phyloP scores from a whole-genome alignment of 2,113 vertebrate species.

The Vombatus ursinus region DNA sequence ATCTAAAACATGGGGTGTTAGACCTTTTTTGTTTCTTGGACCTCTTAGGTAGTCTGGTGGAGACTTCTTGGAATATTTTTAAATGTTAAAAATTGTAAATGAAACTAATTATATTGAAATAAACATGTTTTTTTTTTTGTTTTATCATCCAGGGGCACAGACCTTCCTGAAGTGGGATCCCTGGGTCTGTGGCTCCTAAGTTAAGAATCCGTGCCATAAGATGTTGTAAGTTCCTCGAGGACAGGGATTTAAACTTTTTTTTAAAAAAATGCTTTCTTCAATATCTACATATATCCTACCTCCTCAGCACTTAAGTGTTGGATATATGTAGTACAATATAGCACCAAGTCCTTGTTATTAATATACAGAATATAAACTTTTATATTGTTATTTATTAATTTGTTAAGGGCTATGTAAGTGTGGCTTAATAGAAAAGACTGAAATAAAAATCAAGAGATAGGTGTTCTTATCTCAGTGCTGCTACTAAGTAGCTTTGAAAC shows the following conservation, averaged over 20 bases:
- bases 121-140: background rate
- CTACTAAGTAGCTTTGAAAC: background rate
- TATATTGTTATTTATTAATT: background rate
- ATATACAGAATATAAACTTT: background rate
- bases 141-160: background rate
- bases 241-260: background rate
- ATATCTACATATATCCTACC: background rate
- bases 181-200: background rate
- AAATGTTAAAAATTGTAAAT: background rate
- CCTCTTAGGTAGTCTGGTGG: background rate
- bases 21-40: background rate
- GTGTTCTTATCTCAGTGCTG: background rate
- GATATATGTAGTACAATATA: background rate
- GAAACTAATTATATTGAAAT: background rate
- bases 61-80: background rate
- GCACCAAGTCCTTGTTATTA: background rate
- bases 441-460: background rate
- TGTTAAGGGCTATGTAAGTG: background rate
- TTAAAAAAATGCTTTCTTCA: background rate
- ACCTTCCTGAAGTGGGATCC: background rate
- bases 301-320: background rate
- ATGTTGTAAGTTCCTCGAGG: background rate
- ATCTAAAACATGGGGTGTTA: background rate
- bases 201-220: background rate
- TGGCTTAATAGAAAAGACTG: background rate